phyloP scores from a whole-genome alignment of 1,140 invertebrate species.

The Sitodiplosis mosellana region DNA sequence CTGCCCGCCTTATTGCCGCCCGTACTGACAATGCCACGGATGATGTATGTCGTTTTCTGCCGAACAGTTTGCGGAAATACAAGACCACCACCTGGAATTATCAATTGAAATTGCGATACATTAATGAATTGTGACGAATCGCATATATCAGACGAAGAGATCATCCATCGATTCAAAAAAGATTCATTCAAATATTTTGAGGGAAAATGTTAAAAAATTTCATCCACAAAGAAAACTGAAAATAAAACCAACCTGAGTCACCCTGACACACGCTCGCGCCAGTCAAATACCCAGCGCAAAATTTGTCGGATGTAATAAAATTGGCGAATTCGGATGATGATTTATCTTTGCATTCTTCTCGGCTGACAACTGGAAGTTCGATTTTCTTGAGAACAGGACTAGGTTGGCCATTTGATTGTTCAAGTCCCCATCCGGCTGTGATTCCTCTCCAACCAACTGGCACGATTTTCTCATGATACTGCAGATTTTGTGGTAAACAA shows the following conservation, averaged over 20 bases:
- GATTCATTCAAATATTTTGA: neutral
- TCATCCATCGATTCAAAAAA: no score
- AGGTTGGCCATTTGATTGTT: neutral
- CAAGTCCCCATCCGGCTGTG: slow-evolving; percentile 9
- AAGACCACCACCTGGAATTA: slow-evolving; percentile 10
- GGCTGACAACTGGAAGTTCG: slow-evolving; percentile 2
- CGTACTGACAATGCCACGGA: slow-evolving; percentile 19
- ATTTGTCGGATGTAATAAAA: slow-evolving; percentile 8
- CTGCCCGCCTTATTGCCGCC: slow-evolving; percentile 8
- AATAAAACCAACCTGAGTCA: slow-evolving; percentile 11
- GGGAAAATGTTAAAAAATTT: neutral
- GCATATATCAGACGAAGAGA: no score
- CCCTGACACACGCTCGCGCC: slow-evolving; percentile 1
- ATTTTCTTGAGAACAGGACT: slow-evolving; percentile 5
- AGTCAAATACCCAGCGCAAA: slow-evolving; percentile 6
- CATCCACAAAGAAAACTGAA: neutral
- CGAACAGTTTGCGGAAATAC: slow-evolving; percentile 10
- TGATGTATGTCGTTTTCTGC: slow-evolving; percentile 9
- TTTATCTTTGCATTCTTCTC: slow-evolving; percentile 3
- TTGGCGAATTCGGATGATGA: neutral
- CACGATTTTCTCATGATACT: neutral
- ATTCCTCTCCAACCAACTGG: neutral
- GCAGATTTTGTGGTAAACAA: neutral
- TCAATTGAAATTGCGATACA: no score
- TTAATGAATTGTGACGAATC: no score